Evolutionary conservation across 2,888 invertebrate species (phyloP), one percentile per base, ranked within the genome.

Genomic region (Drosophila robusta): DNA sequence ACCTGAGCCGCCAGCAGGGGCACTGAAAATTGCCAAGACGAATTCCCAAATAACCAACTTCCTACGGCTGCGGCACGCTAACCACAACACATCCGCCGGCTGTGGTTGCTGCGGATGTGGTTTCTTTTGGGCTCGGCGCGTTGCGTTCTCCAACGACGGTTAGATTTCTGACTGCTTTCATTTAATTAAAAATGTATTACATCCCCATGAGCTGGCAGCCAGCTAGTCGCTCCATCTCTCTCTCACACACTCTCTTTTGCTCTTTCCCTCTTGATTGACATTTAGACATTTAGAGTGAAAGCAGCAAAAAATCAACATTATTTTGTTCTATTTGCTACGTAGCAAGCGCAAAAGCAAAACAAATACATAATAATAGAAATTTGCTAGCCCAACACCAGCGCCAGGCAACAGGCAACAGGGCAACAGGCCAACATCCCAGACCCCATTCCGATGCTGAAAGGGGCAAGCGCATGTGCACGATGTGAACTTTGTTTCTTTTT

Each of bases 131-230:
- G n/a, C 56, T 41, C 36, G 41, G n/a, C 34, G 54, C 14, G 36
- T 24, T 29, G 16, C 44, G 24, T 14, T 41, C 49, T 18, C 58
- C 34, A 38, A 46, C 42, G 51, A 38, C 45, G 32, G 18, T 45
- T 60, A 57, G 69, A 69, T 63, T 78, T 76, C 76, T 74, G 70
- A 57, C 67, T 81, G 63, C 76, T 73, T 82, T 83, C 77, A 71
- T 78, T 84, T 87, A 84, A 84, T 84, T 84, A 84, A 87, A 80
- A 69, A 81, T 81, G 80, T 78, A 78, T 80, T 72, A 75, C 64
- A 50, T 67, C 44, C 57, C 63, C 66, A 54, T 60, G 58, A 69
- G 60, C 55, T 54, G 61, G 58, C 73, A 64, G 68, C 39, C 34
- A 42, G 47, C 36, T 61, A 32, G 29, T 42, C 36, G n/a, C 11